A percentile compares a stretch with the other conserved stretches of the same genome.
phyloP scores from a whole-genome alignment of 64 coral and sea anemone species.

The Catalaphyllia jardinei region DNA sequence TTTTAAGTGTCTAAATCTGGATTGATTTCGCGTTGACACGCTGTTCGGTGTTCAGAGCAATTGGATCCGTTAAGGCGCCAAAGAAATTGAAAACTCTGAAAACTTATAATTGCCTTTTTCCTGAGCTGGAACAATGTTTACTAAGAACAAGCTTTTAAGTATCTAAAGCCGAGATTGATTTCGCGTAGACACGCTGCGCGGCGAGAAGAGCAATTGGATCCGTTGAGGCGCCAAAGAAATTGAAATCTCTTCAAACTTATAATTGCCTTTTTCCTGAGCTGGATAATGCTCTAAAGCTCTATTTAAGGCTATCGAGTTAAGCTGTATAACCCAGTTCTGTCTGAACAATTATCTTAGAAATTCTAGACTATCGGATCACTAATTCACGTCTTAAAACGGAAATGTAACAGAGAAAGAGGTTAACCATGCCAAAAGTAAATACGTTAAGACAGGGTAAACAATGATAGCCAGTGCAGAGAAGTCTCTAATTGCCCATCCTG shows the following conservation, averaged over 20 bases:
- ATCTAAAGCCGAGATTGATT: neutral
- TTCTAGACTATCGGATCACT: too few species aligned
- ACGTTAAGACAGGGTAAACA: neutral
- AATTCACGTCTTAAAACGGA: neutral
- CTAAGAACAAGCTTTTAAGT: neutral
- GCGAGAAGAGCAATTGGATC: neutral
- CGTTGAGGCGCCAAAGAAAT: conserved; percentile 8
- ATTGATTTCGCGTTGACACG: neutral
- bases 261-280: conserved; percentile 1
- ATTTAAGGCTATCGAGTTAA: conserved; percentile 15
- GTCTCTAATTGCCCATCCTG: neutral
- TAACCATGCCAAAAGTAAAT: neutral
- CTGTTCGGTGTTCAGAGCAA: neutral
- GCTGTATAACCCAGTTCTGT: neutral
- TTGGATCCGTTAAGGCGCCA: neutral
- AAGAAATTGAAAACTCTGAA: neutral
- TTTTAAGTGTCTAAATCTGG: neutral
- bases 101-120: neutral
- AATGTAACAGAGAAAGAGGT: neutral
- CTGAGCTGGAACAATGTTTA: neutral
- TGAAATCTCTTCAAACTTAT: neutral
- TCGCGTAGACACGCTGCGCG: neutral
- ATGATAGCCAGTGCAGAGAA: neutral
- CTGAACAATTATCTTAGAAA: neutral
- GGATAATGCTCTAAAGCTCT: neutral